Conservation (phyloP, 2,888 invertebrate genomes). For the Trissonchulus sp. region DNA sequence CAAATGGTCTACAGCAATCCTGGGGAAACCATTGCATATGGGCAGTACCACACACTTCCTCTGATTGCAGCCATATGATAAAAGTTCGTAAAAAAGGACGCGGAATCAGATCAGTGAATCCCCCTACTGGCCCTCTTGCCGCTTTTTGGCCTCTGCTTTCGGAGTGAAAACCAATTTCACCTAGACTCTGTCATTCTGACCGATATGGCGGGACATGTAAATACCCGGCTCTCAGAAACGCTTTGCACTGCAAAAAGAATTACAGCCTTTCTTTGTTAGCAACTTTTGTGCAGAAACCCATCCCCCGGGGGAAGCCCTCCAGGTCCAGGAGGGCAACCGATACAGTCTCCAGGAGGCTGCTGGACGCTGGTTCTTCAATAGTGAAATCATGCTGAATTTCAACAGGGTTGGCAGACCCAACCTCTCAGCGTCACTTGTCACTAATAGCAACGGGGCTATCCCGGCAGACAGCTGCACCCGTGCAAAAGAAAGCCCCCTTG, state of each 20-base stretch:
- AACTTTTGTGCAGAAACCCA: not conserved
- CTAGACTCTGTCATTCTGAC: not conserved
- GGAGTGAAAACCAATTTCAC: not conserved
- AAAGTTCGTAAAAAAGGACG: not conserved
- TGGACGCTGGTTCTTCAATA: too few relatives aligned
- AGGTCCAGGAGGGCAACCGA: not conserved
- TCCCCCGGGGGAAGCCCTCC: not conserved
- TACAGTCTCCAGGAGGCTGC: not conserved
- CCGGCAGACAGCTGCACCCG: not conserved
- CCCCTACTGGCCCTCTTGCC: not conserved
- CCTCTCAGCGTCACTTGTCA: not conserved
- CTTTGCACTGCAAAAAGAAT: not conserved
- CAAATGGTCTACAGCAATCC: too few relatives aligned
- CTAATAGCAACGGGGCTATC: not conserved
- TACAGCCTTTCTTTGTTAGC: not conserved
- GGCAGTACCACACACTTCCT: not conserved
- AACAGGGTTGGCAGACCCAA: not conserved
- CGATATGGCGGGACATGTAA: not conserved
- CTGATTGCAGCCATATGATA: not conserved
- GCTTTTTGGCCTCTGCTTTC: not conserved
- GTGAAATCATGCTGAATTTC: not conserved
- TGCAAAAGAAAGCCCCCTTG: not conserved
- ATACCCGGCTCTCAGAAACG: not conserved
- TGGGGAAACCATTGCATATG: too few relatives aligned
- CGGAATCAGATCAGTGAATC: not conserved